Conservation (phyloP, 2,113 vertebrate species). For the Carassius auratus region DNA sequence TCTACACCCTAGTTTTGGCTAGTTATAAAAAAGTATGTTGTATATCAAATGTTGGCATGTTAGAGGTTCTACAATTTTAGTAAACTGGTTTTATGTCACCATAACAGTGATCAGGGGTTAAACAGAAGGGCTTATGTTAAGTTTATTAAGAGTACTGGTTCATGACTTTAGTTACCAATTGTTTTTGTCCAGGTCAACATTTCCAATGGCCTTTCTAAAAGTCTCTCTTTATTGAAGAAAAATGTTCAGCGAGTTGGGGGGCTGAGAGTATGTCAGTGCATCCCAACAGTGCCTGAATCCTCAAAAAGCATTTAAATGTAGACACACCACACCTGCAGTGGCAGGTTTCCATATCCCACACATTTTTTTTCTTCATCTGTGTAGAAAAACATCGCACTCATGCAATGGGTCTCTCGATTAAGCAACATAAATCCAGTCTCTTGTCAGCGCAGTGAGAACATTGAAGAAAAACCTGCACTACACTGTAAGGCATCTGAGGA, state of each 20-base stretch:
- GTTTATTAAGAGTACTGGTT: slow-evolving; percentile 55
- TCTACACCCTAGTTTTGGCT: background rate
- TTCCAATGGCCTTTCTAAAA: slow-evolving; percentile 65
- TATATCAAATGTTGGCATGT: background rate
- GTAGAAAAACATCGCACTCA: slow-evolving; percentile 17
- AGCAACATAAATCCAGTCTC: slow-evolving; percentile 34
- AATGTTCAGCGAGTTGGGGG: slow-evolving; percentile 29
- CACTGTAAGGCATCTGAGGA: background rate
- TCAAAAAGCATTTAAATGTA: slow-evolving; percentile 26
- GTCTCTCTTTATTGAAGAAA: slow-evolving; percentile 36
- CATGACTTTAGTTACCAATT: slow-evolving; percentile 20
- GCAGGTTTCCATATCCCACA: slow-evolving; percentile 34
- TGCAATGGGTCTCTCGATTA: slow-evolving; percentile 27
- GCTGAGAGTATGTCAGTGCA: slow-evolving; percentile 32
- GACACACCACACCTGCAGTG: slow-evolving; percentile 55
- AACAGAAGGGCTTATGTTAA: slow-evolving; percentile 57
- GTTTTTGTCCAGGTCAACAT: slow-evolving; percentile 58
- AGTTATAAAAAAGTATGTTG: no score
- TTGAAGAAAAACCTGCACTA: slow-evolving; percentile 10
- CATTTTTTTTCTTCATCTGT: slow-evolving; percentile 11
- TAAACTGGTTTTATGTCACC: background rate
- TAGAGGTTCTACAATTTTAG: background rate
- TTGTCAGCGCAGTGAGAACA: slow-evolving; percentile 26
- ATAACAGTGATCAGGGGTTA: slow-evolving; percentile 45
- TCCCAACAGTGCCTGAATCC: slow-evolving; percentile 24